Percentiles rank a stretch among this genome's conserved stretches.
These are phyloP conservation scores for Hetaerina americana DNA, from an alignment of 1,140 invertebrate species.

Conservation along the genomic window DNA sequence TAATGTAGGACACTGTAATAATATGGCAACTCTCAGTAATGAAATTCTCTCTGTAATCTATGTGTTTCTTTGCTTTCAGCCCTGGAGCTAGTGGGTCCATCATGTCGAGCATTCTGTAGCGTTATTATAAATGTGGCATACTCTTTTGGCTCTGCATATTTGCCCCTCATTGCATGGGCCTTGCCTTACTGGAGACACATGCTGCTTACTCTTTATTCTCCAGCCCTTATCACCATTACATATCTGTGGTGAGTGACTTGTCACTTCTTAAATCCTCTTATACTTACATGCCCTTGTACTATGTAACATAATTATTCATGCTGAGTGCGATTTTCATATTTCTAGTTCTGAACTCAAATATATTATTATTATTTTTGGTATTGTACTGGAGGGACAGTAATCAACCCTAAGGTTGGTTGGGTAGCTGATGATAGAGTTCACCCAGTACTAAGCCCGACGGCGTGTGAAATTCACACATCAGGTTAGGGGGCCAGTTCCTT, in stretches of 20 bases:
- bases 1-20: background rate
- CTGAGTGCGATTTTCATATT: no score
- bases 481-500: no score
- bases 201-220: background rate
- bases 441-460: no score
- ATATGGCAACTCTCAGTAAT: background rate
- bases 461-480: no score
- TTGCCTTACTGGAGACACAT: background rate
- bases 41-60: background rate
- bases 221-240: background rate
- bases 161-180: background rate
- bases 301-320: no score
- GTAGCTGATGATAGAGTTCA: no score
- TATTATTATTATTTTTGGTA: no score
- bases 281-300: no score
- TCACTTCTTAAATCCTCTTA: no score
- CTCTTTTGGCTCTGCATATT: background rate
- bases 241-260: constrained; percentile 1
- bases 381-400: no score
- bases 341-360: no score
- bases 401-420: no score
- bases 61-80: background rate
- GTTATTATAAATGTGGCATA: background rate
- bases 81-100: background rate
- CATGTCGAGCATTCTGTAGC: background rate